Conservation (phyloP, 2,113 vertebrate genomes). For the Puntigrus tetrazona region DNA sequence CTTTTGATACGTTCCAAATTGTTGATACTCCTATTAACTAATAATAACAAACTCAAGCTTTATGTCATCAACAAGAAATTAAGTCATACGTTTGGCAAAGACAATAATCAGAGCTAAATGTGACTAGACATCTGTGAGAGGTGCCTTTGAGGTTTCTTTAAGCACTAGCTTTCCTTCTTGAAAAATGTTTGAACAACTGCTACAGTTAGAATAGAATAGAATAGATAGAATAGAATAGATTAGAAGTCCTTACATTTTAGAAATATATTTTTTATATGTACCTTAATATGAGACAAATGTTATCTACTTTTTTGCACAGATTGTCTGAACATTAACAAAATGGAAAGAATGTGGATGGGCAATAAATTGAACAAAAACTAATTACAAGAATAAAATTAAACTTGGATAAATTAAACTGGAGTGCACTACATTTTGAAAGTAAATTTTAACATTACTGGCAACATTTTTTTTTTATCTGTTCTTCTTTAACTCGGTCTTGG, state of each 20-base stretch:
- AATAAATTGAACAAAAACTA: background rate
- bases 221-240: background rate
- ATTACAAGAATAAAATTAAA: background rate
- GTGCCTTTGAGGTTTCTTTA: background rate
- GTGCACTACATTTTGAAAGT: background rate
- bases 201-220: background rate
- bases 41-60: background rate
- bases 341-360: background rate
- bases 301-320: background rate
- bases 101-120: background rate
- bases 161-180: background rate
- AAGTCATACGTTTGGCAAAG: background rate
- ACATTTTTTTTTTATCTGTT: background rate
- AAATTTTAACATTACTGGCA: background rate
- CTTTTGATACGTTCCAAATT: background rate
- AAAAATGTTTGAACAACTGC: background rate
- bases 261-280: too few species aligned
- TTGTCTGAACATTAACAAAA: background rate
- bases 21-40: background rate
- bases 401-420: background rate
- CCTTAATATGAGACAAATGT: background rate
- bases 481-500: background rate
- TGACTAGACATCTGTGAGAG: constrained; percentile 6
- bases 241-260: too few species aligned
- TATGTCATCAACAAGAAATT: background rate